A percentile compares a stretch with the other conserved stretches of the same genome.
Evolutionary conservation across 2,888 invertebrate species (phyloP).

Genomic region (Drosophila parthenogenetica): DNA sequence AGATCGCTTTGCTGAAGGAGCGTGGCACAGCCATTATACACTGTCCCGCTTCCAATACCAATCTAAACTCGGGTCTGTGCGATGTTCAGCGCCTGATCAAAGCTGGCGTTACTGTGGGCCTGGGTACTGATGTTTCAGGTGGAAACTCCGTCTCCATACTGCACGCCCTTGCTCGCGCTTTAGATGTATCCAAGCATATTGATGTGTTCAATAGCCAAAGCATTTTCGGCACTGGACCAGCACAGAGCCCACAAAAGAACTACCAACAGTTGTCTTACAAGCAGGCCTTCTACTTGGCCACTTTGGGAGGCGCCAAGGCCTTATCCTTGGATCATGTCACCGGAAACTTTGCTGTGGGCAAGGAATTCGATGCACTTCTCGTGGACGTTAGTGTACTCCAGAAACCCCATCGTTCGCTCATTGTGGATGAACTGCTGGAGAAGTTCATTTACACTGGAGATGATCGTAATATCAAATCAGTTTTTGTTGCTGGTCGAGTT

Average conservation of each 20-base stretch:
- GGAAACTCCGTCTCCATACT: slow-evolving; percentile 92
- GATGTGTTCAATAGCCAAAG: slow-evolving; percentile 86
- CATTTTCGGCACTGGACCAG: slow-evolving; percentile 73
- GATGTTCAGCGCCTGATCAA: slow-evolving; percentile 89
- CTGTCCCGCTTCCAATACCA: slow-evolving; percentile 94
- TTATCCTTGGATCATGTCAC: slow-evolving; percentile 90
- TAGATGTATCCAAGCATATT: slow-evolving; percentile 90
- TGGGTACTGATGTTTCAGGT: slow-evolving; percentile 95
- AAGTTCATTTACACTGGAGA: slow-evolving; percentile 93
- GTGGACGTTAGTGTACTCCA: slow-evolving; percentile 88
- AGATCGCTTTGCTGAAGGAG: slow-evolving; percentile 88
- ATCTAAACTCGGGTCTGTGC: slow-evolving; percentile 92
- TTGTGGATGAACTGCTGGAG: slow-evolving; percentile 88
- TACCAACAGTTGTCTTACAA: slow-evolving; percentile 88
- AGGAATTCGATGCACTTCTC: slow-evolving; percentile 94
- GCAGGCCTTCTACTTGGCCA: slow-evolving; percentile 93
- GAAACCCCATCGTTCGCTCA: slow-evolving; percentile 86
- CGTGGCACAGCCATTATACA: slow-evolving; percentile 91
- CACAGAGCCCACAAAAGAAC: slow-evolving; percentile 40
- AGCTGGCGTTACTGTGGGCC: slow-evolving; percentile 90
- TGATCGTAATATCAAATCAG: slow-evolving; percentile 91
- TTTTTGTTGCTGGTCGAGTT: slow-evolving; percentile 90
- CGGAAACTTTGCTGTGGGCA: slow-evolving; percentile 92
- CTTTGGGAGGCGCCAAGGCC: slow-evolving; percentile 93
- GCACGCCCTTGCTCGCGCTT: slow-evolving; percentile 90